Conservation (phyloP, 2,888 invertebrate species). For the Zeuzera pyrina region DNA sequence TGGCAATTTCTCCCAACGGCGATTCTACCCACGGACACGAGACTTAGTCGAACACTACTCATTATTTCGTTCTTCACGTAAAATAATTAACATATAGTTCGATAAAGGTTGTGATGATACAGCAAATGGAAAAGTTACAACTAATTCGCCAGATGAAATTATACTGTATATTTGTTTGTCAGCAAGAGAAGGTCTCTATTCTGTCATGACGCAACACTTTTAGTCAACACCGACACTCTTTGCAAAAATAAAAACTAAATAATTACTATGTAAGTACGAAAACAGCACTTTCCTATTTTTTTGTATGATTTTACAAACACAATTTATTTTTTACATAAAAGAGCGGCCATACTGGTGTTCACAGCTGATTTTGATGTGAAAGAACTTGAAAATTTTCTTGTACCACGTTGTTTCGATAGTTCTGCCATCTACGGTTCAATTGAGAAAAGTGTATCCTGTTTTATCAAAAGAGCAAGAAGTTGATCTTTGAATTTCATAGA, state of each 20-base stretch:
- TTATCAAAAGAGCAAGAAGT: not conserved
- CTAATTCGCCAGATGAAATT: conserved; percentile 46
- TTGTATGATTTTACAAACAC: conserved; percentile 47
- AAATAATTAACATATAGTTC: conserved; percentile 44
- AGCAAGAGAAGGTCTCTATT: conserved; percentile 60
- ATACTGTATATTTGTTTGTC: conserved; percentile 71
- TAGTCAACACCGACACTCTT: conserved; percentile 53
- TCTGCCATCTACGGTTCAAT: not conserved
- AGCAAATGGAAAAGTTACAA: conserved; percentile 42
- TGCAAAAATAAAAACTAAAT: conserved; percentile 41
- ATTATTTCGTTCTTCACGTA: conserved; percentile 44
- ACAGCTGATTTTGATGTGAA: conserved; percentile 73
- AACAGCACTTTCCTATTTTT: conserved; percentile 59
- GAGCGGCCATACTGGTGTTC: conserved; percentile 72
- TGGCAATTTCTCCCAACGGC: conserved; percentile 63
- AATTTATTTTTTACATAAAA: conserved; percentile 55
- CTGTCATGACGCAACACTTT: conserved; percentile 73
- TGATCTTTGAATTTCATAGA: not conserved
- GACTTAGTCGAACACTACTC: conserved; percentile 67
- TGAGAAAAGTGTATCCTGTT: not conserved
- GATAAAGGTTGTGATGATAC: conserved; percentile 34
- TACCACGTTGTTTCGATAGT: conserved; percentile 54
- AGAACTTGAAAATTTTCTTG: conserved; percentile 48
- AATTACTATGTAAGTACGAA: conserved; percentile 54
- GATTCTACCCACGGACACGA: conserved; percentile 62